Evolutionary conservation across 2,888 invertebrate species (phyloP).

Genomic region (Sarcophaga variegata): DNA sequence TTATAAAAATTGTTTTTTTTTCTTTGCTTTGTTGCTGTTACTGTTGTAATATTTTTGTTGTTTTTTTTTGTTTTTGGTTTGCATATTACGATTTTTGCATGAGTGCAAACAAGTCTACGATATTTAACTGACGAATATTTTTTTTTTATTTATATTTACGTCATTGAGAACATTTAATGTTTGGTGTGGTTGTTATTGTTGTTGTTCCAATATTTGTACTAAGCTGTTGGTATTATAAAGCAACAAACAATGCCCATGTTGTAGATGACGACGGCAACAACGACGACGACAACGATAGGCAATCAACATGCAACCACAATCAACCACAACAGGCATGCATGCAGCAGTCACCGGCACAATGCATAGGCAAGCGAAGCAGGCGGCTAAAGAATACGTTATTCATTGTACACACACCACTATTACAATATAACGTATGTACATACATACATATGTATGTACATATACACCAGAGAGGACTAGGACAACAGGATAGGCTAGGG

Average conservation of each 20-base stretch:
- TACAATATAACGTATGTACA: neutral
- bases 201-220: slow-evolving; percentile 14
- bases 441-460: no score
- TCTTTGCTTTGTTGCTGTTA: no score
- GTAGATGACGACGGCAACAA: slow-evolving; percentile 42
- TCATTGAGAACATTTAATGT: slow-evolving; percentile 55
- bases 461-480: neutral
- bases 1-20: no score
- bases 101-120: neutral
- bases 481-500: slow-evolving; percentile 14
- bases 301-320: slow-evolving; percentile 69
- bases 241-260: slow-evolving; percentile 31
- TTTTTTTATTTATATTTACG: slow-evolving; percentile 39
- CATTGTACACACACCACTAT: neutral
- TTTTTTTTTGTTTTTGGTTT: neutral
- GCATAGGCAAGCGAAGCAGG: neutral
- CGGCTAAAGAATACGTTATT: neutral
- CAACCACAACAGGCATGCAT: slow-evolving; percentile 62
- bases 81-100: neutral
- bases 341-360: slow-evolving; percentile 19
- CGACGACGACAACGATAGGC: slow-evolving; percentile 57
- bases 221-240: slow-evolving; percentile 46
- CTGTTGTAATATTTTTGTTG: neutral
- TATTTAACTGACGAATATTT: slow-evolving; percentile 18
- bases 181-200: slow-evolving; percentile 23